These are phyloP conservation scores for Orthonyx spaldingii DNA, from an alignment of 2,113 vertebrate genomes.

Conservation along the genomic window DNA sequence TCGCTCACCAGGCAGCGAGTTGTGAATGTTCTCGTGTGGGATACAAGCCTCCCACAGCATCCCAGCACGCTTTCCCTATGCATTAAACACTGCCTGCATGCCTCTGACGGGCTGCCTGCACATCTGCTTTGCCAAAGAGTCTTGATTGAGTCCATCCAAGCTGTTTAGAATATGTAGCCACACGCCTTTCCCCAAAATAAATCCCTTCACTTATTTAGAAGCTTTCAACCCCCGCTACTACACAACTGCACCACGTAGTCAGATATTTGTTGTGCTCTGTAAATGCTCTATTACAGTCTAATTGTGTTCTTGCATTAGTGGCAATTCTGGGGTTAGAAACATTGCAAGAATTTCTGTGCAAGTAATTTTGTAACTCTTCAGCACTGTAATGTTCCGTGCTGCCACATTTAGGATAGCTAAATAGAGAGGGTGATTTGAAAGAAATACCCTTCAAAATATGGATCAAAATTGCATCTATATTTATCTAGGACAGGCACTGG, in stretches of 20 bases:
- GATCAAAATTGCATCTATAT: constrained; percentile 10
- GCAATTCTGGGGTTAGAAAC: neutral
- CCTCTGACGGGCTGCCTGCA: neutral
- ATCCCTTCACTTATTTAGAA: neutral
- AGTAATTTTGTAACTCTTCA: constrained; percentile 24
- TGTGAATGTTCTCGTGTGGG: neutral
- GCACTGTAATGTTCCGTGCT: neutral
- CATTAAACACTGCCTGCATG: neutral
- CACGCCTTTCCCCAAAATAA: neutral
- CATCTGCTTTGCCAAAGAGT: neutral
- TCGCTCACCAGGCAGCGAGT: neutral
- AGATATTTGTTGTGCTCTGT: neutral
- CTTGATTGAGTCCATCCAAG: neutral
- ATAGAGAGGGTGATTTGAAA: constrained; percentile 58
- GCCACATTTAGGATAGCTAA: constrained; percentile 65
- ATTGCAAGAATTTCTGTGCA: constrained; percentile 2
- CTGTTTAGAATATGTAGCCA: neutral
- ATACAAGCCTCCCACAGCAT: neutral
- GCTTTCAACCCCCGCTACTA: neutral
- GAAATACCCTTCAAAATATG: neutral
- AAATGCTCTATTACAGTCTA: neutral
- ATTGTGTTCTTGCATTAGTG: neutral
- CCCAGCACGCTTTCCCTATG: accelerated
- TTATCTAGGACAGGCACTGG: neutral
- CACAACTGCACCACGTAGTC: neutral